phyloP scores from a whole-genome alignment of 2,797 vertebrate species.

The Sebastes iracundus region DNA sequence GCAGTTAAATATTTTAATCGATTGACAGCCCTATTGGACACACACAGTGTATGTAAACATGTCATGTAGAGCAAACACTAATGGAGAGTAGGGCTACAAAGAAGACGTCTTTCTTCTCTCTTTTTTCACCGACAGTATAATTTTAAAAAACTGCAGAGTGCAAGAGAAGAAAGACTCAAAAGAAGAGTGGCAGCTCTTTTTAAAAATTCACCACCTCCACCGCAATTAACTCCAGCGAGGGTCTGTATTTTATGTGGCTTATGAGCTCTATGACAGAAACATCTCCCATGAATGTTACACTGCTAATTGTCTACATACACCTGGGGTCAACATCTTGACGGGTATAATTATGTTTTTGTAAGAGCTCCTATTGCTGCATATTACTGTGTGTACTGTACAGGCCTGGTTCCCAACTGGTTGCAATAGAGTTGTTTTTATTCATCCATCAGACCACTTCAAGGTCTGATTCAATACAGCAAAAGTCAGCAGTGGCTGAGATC shows the following conservation, averaged over 20 bases:
- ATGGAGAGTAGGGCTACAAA: not conserved
- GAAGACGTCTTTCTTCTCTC: not conserved
- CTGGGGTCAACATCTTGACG: not conserved
- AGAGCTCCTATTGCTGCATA: not conserved
- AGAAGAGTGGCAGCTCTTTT: conserved; percentile 8
- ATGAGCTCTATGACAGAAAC: not conserved
- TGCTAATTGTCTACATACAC: not conserved
- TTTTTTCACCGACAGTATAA: not conserved
- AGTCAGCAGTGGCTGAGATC: not conserved
- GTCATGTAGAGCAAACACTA: not conserved
- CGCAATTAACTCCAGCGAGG: not conserved
- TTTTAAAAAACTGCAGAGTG: not conserved
- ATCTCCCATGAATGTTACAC: not conserved
- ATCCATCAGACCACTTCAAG: not conserved
- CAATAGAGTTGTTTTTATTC: not conserved
- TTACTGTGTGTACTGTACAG: not conserved
- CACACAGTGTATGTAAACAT: not conserved
- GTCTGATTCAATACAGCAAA: not conserved
- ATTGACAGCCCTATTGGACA: too few relatives aligned
- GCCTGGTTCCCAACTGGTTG: not conserved
- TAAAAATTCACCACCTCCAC: not conserved
- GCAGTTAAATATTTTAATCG: too few relatives aligned
- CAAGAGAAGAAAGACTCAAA: not conserved
- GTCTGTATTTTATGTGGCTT: not conserved
- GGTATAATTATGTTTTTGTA: not conserved